Percentiles rank a stretch among this genome's conserved stretches.
These are phyloP conservation scores for Eurytemora carolleeae DNA, from an alignment of 1,140 invertebrate species.

Conservation along the genomic window DNA sequence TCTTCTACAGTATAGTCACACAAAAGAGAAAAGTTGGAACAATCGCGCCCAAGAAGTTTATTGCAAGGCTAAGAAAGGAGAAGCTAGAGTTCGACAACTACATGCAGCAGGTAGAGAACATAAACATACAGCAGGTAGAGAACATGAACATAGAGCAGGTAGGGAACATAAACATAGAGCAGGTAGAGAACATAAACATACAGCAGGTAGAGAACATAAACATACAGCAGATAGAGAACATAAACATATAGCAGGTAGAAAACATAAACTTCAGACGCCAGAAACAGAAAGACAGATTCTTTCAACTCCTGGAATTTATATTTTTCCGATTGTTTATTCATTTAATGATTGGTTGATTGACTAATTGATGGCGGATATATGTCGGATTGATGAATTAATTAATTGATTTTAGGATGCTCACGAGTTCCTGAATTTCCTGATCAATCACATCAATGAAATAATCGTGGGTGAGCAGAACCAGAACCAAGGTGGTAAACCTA, in stretches of 20 bases:
- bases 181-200: too few relatives aligned
- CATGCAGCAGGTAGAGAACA: slow-evolving; percentile 88
- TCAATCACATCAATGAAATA: slow-evolving; percentile 88
- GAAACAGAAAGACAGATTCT: too few relatives aligned
- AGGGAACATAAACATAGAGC: slow-evolving; percentile 96
- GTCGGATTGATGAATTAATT: too few relatives aligned
- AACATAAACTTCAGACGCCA: too few relatives aligned
- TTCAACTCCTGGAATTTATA: too few relatives aligned
- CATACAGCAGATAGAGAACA: too few relatives aligned
- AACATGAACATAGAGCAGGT: slow-evolving; percentile 96
- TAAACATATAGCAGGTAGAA: too few relatives aligned
- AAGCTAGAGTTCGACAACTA: slow-evolving; percentile 76
- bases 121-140: slow-evolving; percentile 90
- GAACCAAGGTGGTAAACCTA: slow-evolving; percentile 46
- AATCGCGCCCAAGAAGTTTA: slow-evolving; percentile 98
- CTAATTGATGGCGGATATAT: too few relatives aligned
- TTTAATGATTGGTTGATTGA: too few relatives aligned
- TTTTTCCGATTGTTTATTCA: too few relatives aligned
- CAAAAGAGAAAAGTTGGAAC: slow-evolving; percentile 99
- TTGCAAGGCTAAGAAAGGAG: slow-evolving; percentile 76
- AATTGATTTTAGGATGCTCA: slow-evolving; percentile 76
- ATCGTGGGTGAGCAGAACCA: slow-evolving; percentile 47
- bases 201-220: too few relatives aligned
- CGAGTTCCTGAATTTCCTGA: slow-evolving; percentile 96
- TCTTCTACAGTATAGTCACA: slow-evolving; percentile 96